A percentile compares a stretch with the other conserved stretches of the same genome.
phyloP scores from a whole-genome alignment of 2,797 vertebrate species.

The Scleropages formosus region DNA sequence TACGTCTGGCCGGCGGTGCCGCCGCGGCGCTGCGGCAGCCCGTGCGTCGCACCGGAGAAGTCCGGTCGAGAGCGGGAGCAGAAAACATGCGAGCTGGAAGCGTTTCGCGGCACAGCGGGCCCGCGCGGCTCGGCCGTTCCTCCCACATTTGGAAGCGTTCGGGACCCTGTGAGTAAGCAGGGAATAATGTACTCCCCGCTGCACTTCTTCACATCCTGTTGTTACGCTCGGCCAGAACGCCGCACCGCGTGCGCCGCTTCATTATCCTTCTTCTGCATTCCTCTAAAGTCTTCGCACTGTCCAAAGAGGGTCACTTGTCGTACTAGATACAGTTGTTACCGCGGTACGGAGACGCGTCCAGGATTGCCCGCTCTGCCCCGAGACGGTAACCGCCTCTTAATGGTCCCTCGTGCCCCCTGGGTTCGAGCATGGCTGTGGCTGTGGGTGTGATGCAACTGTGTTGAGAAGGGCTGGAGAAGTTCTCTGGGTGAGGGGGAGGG shows the following conservation, averaged over 20 bases:
- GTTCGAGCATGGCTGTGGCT: background rate
- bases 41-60: too few species aligned
- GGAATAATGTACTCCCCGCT: slow-evolving; percentile 13
- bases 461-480: background rate
- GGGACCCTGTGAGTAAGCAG: slow-evolving; percentile 19
- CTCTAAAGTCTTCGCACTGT: slow-evolving; percentile 17
- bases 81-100: background rate
- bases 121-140: background rate
- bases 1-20: too few species aligned
- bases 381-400: background rate
- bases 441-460: background rate
- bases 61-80: background rate
- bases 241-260: background rate
- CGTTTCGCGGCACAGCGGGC: background rate
- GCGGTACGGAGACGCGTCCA: background rate
- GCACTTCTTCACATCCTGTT: slow-evolving; percentile 16
- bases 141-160: slow-evolving; percentile 28
- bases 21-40: too few species aligned
- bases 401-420: background rate
- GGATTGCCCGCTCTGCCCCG: background rate
- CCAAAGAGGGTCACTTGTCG: background rate
- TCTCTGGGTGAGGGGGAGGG: background rate
- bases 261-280: slow-evolving; percentile 1
- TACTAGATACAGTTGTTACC: slow-evolving; percentile 7
- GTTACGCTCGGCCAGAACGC: background rate